Conservation (phyloP, 2,888 invertebrate genomes). For the Thecophora atra region DNA sequence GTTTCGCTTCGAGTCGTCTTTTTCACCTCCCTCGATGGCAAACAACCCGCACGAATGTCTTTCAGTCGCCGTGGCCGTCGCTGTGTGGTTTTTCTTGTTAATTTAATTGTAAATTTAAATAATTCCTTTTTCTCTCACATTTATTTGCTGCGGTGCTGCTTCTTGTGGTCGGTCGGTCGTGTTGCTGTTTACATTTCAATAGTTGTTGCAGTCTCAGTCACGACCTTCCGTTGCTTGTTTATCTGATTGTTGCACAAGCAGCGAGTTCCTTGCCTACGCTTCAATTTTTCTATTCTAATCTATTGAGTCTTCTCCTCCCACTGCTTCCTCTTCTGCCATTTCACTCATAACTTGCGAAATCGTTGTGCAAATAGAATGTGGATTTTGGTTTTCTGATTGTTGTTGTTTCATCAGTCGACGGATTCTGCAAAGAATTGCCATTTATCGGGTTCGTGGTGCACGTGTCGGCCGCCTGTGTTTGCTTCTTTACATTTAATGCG, state of each 20-base stretch:
- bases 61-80: background rate
- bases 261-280: constrained; percentile 6
- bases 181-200: background rate
- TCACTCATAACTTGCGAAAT: background rate
- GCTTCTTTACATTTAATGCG: too few species aligned
- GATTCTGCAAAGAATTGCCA: background rate
- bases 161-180: background rate
- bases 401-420: too few species aligned
- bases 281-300: background rate
- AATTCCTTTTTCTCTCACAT: constrained; percentile 15
- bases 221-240: constrained; percentile 22
- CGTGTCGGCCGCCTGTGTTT: background rate
- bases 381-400: background rate
- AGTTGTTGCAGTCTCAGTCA: constrained; percentile 24
- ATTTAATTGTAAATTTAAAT: constrained; percentile 37
- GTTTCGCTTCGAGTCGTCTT: too few species aligned
- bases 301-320: background rate
- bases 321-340: too few species aligned
- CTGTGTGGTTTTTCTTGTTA: constrained; percentile 10
- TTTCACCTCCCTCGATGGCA: too few species aligned
- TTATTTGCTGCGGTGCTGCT: background rate
- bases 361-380: background rate
- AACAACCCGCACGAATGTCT: too few species aligned
- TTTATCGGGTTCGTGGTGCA: constrained; percentile 1
- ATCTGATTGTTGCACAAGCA: constrained; percentile 15